A percentile compares a stretch with the other conserved stretches of the same genome.
Conservation (phyloP, 1,140 invertebrate species). For the Lordiphosa clarofinis region DNA sequence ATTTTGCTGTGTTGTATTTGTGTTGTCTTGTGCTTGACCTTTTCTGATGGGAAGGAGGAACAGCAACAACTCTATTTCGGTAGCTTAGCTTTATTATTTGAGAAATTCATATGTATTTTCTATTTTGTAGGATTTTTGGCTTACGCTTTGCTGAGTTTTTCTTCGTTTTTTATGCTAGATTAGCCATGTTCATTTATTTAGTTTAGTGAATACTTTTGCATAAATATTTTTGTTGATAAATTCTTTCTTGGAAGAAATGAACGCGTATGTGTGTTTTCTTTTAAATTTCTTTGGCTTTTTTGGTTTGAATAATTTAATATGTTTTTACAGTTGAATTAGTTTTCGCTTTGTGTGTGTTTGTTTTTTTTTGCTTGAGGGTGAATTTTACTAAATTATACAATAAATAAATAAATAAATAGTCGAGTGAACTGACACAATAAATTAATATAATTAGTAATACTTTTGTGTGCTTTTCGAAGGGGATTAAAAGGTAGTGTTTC, state of each 20-base stretch:
- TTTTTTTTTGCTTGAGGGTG: conserved; percentile 30
- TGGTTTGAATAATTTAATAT: conserved; percentile 33
- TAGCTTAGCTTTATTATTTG: conserved; percentile 27
- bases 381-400: conserved; percentile 56
- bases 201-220: conserved; percentile 19
- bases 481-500: conserved; percentile 30
- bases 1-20: conserved; percentile 34
- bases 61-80: conserved; percentile 3
- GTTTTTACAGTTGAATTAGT: conserved; percentile 39
- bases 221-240: conserved; percentile 24
- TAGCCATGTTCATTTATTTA: conserved; percentile 44
- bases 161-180: conserved; percentile 49
- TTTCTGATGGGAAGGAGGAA: conserved; percentile 6
- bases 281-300: conserved; percentile 69
- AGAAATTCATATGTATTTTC: conserved; percentile 36
- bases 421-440: conserved; percentile 42
- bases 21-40: conserved; percentile 39
- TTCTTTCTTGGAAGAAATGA: not conserved
- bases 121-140: conserved; percentile 50
- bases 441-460: conserved; percentile 68
- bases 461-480: conserved; percentile 35
- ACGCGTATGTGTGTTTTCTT: conserved; percentile 36
- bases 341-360: conserved; percentile 41
- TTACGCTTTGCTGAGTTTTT: conserved; percentile 61
- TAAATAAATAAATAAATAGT: conserved; percentile 58